These are phyloP conservation scores for Ascidia mentula DNA, from an alignment of 23 tunicate species.

Conservation along the genomic window DNA sequence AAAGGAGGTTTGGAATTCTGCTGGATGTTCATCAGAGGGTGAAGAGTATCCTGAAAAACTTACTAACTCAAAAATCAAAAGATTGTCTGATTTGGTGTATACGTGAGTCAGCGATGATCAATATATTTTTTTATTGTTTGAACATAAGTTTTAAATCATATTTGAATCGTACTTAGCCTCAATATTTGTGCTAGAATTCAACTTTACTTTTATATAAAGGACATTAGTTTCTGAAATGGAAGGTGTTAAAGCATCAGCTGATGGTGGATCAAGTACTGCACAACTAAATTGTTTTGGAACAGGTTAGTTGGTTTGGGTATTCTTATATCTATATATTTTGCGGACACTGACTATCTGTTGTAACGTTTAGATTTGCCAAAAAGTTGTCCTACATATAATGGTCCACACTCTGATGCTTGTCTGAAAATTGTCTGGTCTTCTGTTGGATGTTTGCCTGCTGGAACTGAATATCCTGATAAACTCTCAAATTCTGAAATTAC, in stretches of 20 bases:
- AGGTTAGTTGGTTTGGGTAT: too few relatives aligned
- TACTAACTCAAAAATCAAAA: neutral
- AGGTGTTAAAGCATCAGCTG: neutral
- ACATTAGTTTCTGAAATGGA: neutral
- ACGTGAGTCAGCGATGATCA: neutral
- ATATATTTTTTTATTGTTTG: too few relatives aligned
- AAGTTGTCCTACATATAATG: neutral
- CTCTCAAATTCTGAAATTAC: neutral
- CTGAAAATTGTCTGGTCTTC: neutral
- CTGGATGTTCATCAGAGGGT: neutral
- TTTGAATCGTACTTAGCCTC: too few relatives aligned
- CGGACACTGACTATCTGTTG: too few relatives aligned
- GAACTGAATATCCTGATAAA: neutral
- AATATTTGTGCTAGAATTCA: too few relatives aligned
- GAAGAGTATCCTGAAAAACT: neutral
- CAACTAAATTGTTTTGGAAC: too few relatives aligned
- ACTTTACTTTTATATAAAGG: too few relatives aligned
- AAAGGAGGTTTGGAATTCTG: neutral
- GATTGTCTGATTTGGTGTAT: neutral
- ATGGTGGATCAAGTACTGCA: too few relatives aligned
- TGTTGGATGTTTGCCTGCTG: neutral
- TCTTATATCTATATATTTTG: too few relatives aligned
- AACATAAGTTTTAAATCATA: neutral
- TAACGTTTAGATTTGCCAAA: neutral
- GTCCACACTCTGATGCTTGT: neutral